Conservation (phyloP, 1,140 invertebrate genomes). For the Heliconius melpomene region DNA sequence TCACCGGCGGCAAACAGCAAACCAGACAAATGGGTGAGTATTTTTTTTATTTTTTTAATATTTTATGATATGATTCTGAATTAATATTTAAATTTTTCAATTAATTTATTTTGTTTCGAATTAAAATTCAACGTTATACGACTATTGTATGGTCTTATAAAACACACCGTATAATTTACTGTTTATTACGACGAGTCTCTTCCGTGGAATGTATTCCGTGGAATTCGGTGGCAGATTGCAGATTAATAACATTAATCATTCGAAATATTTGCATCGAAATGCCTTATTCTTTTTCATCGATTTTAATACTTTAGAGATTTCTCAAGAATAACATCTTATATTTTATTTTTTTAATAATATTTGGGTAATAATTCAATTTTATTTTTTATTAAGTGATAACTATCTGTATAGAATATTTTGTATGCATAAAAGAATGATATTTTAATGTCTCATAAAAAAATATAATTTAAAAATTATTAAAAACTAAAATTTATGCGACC, state of each 20-base stretch:
- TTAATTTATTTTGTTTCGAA: not conserved
- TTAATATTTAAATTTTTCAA: not conserved
- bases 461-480: not conserved
- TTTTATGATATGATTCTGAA: constrained; percentile 18
- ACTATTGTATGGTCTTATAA: too few relatives aligned
- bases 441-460: not conserved
- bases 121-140: constrained; percentile 7
- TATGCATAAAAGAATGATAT: not conserved
- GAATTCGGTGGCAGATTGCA: constrained; percentile 77
- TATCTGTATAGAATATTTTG: constrained; percentile 21
- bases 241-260: constrained; percentile 74
- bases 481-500: not conserved
- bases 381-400: constrained; percentile 29
- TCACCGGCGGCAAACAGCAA: constrained; percentile 31
- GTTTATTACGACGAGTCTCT: constrained; percentile 44
- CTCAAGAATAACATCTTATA: constrained; percentile 50
- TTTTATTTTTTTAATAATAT: constrained; percentile 34
- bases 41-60: constrained; percentile 25
- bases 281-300: constrained; percentile 60
- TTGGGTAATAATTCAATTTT: constrained; percentile 30
- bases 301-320: constrained; percentile 59
- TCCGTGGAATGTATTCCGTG: constrained; percentile 49
- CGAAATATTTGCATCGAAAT: constrained; percentile 63
- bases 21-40: constrained; percentile 54
- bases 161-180: constrained; percentile 47